Evolutionary conservation across 2,797 vertebrate genomes (phyloP), one percentile per base, ranked within the genome.

Genomic region (Lepus townsendii): DNA sequence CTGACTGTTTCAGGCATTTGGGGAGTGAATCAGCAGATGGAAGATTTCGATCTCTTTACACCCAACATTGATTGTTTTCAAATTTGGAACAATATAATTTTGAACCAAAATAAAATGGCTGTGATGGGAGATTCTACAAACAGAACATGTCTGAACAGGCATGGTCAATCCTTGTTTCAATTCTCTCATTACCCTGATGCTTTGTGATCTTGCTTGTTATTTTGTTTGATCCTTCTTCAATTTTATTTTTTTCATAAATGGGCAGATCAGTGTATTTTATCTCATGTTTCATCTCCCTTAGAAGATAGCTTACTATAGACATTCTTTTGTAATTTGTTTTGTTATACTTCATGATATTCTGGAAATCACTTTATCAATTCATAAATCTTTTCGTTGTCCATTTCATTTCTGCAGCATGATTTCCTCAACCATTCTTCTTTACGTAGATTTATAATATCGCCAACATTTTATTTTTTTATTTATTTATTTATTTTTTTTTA

Each of bases 201-300:
- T 69, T 83, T 19, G 19, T 72, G 57, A 86, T 5, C 30, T 79
- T 24, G 27, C 52, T 91, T 65, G 78, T 78, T 82, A 65, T 54
- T 83, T 91, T 87, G 2, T 30, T 73, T 83, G 47, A 47, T 79
- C 22, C 22, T 94, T 83, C n/a, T n/a, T 52, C 5, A 27, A 26
- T 52, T 30, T n/a, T 54, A 77, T 35, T 65, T 88, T 82, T 82
- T 42, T 17, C 32, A 85, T 20, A 82, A n/a, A 32, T 30, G 19
- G 87, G 17, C 19, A 94, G 12, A 85, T 50, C 72, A 63, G 26
- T 90, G 8, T 27, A 88, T 91, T 93, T 85, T 72, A 77, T 50
- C 38, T 68, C 19, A 38, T 66, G 62, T 27, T 24, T 0, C 38
- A 79, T 79, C 62, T 84, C 52, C 73, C 0, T 65, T 69, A 73